These are phyloP conservation scores for Fregetta grallaria DNA, from an alignment of 2,113 vertebrate genomes.

Conservation along the genomic window DNA sequence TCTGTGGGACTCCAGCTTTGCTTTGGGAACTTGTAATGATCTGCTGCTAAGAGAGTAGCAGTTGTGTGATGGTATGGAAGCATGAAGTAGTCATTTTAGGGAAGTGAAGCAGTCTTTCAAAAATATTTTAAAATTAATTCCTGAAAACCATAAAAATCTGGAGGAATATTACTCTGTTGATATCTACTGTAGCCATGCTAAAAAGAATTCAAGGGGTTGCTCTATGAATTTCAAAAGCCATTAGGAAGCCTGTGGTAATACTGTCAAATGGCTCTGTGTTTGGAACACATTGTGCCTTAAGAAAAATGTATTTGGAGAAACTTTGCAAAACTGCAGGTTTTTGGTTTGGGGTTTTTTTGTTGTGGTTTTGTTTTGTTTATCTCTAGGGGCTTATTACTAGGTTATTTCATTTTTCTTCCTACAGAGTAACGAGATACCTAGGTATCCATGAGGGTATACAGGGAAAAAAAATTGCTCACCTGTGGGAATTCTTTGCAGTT, in stretches of 20 bases:
- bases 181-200: not conserved
- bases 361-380: not conserved
- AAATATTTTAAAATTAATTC: not conserved
- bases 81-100: not conserved
- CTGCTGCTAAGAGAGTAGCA: not conserved
- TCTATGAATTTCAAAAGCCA: not conserved
- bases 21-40: not conserved
- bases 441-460: not conserved
- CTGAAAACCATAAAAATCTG: not conserved
- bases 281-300: not conserved
- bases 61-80: not conserved
- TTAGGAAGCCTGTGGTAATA: not conserved
- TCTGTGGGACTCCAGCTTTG: not conserved
- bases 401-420: not conserved
- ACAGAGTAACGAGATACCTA: not conserved
- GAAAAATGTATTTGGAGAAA: not conserved
- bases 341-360: rapidly evolving
- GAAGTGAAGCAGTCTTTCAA: not conserved
- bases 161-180: not conserved
- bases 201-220: not conserved
- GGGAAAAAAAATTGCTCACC: not conserved
- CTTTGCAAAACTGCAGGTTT: not conserved
- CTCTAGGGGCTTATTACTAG: not conserved
- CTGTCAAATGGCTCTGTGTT: not conserved
- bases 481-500: not conserved